Conservation (phyloP, 2,797 vertebrate genomes). For the Spatula clypeata region DNA sequence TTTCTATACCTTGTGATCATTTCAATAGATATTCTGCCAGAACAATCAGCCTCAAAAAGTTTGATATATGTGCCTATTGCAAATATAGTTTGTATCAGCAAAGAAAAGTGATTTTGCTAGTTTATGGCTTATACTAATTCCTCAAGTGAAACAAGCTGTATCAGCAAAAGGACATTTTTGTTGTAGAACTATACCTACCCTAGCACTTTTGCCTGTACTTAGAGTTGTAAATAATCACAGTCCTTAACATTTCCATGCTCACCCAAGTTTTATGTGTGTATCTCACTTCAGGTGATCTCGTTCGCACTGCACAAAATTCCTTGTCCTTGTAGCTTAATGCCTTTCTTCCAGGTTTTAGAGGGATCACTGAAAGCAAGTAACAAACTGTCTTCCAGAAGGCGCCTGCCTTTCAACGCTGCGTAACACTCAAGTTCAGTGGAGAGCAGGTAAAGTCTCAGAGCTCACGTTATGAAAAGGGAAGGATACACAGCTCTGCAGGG, state of each 20-base stretch:
- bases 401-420: not conserved
- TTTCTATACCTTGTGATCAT: not conserved
- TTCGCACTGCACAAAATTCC: not conserved
- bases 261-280: not conserved
- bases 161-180: conserved; percentile 30
- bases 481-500: not conserved
- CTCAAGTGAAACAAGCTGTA: conserved; percentile 9
- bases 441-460: not conserved
- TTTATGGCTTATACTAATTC: conserved; percentile 32
- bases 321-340: not conserved
- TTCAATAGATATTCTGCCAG: not conserved
- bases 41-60: not conserved
- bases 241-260: not conserved
- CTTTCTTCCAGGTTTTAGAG: not conserved
- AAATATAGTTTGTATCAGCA: conserved; percentile 22
- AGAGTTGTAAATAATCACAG: conserved; percentile 33
- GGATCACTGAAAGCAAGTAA: not conserved
- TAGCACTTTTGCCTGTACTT: not conserved
- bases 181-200: not conserved
- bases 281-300: not conserved
- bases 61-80: not conserved
- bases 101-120: not conserved
- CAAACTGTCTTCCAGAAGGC: not conserved
- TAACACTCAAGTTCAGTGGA: not conserved
- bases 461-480: not conserved